Evolutionary conservation across 1,140 invertebrate genomes (phyloP), one percentile per base, ranked within the genome.

Genomic region (Olivierus martensii): DNA sequence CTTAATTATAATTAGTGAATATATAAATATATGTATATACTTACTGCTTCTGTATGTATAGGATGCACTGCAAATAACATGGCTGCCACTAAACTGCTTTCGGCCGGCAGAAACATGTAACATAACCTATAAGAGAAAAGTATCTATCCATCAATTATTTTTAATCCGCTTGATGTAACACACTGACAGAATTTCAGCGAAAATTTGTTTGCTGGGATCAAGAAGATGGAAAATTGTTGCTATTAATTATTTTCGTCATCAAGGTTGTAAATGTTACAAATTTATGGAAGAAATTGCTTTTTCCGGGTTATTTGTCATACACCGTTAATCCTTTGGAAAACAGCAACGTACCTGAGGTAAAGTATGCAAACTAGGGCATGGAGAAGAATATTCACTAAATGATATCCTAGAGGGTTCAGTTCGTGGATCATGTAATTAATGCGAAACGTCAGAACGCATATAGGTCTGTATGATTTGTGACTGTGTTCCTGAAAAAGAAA

Each of bases 21-120:
- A n/a, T n/a, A n/a, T n/a, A n/a, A n/a, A n/a, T n/a, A n/a, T n/a
- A n/a, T n/a, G n/a, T n/a, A 18, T 22, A 38, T 39, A 80, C 84
- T 87, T 79, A 96, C 92, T 66, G 92, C 93, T 73, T 98, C 93
- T 19, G 89, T 93, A 66, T 98, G 93, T 67, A 97, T 84, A 34
- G 94, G 93, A 75, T 97, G 94, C 45, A 95, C 84, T 49, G 90
- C 87, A 72, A 98, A 98, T 62, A 96, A 74, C 64, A 96, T 77
- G 53, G 91, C 81, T 45, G 90, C 84, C 36, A 93, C 77, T 43
- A 57, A 53, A 2, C 46, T 46, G 1, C 48, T 46, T 43, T 22
- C 17, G 4, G 21, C 41, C 2, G 55, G 38, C 12, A 57, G 43
- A 34, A 57, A 51, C 55, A 52, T 52, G 11, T 3, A 11, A 15